These are phyloP conservation scores for Psococerastis gibbosa DNA, from an alignment of 2,888 invertebrate genomes.

Conservation along the genomic window DNA sequence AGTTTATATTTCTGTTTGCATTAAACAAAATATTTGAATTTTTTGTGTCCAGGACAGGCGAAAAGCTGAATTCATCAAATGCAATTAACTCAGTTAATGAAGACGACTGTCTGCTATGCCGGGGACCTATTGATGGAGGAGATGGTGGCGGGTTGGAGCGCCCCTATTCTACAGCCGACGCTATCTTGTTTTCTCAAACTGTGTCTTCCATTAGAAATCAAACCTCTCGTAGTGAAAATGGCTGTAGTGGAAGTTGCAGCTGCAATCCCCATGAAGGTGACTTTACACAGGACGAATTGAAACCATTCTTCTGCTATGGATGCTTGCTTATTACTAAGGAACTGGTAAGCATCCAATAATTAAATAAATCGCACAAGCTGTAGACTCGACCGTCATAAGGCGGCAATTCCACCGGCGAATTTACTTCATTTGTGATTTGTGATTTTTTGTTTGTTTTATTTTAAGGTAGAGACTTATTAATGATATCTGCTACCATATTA, in stretches of 20 bases:
- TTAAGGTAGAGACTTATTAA: too few species aligned
- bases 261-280: conserved; percentile 15
- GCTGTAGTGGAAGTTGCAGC: conserved; percentile 11
- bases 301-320: conserved; percentile 25
- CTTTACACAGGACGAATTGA: conserved; percentile 18
- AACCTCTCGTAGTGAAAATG: conserved; percentile 10
- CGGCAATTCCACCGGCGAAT: too few species aligned
- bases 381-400: too few species aligned
- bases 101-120: conserved; percentile 27
- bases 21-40: too few species aligned
- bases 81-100: neutral
- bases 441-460: too few species aligned
- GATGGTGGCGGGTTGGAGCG: too few species aligned
- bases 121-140: conserved; percentile 25
- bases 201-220: conserved; percentile 14
- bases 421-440: too few species aligned
- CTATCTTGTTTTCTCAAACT: conserved; percentile 16
- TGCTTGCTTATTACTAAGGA: conserved; percentile 24
- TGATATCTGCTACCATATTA: too few species aligned
- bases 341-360: too few species aligned
- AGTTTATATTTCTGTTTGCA: too few species aligned
- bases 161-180: conserved; percentile 14
- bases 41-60: conserved; percentile 35
- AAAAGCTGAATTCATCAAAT: conserved; percentile 37
- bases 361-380: too few species aligned